A percentile compares a stretch with the other conserved stretches of the same genome.
Conservation (phyloP, 2,113 vertebrate species). For the Antechinus stuartii region DNA sequence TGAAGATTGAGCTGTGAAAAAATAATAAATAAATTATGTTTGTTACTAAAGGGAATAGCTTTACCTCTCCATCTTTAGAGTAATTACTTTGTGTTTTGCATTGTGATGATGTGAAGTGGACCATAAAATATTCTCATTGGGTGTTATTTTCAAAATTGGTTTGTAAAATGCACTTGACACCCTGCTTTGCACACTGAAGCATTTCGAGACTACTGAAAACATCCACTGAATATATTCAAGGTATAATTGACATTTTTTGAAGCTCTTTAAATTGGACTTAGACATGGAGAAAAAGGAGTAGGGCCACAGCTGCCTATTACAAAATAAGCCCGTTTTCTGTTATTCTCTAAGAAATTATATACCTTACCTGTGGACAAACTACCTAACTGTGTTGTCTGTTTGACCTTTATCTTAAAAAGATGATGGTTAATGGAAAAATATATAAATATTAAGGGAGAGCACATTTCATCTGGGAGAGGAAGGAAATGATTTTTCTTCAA, state of each 20-base stretch:
- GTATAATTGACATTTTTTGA: background rate
- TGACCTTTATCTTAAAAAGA: background rate
- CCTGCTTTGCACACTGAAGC: background rate
- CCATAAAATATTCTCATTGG: constrained; percentile 16
- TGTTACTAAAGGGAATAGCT: background rate
- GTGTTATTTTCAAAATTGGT: background rate
- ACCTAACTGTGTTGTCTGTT: background rate
- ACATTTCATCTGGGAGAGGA: background rate
- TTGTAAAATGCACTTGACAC: background rate
- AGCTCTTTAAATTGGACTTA: background rate
- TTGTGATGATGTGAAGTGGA: constrained; percentile 20
- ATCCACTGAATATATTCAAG: background rate
- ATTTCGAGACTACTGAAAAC: background rate
- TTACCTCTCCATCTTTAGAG: background rate
- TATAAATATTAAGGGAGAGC: background rate
- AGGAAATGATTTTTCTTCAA: background rate
- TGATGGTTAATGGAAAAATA: background rate
- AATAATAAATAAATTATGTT: constrained; percentile 31
- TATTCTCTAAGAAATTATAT: background rate
- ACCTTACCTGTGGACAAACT: background rate
- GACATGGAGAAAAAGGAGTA: background rate
- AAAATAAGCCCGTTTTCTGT: background rate
- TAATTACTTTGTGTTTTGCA: constrained; percentile 4
- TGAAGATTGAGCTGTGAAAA: constrained; percentile 25
- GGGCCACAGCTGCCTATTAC: background rate